Base-by-base conservation (phyloP, 1,140 invertebrate species). In the Nylanderia fulva region DNA sequence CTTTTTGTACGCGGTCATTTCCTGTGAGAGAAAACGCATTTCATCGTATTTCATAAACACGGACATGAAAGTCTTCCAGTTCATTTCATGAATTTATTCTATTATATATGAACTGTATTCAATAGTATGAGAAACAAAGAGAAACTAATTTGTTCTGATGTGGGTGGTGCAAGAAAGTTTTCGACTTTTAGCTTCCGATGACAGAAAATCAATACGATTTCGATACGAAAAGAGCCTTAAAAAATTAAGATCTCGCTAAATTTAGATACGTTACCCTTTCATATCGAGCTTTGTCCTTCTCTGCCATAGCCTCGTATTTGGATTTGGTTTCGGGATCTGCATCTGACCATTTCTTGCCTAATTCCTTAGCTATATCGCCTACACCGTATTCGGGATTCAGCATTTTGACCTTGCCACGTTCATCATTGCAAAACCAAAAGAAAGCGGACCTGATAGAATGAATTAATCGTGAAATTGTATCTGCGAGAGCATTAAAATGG, bases 351-450 rank as follows among this genome's bases (percentile, higher is more conserved):
- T 98, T 97, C 91, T 98, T 96, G 52, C 99, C 99, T 69, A 99
- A 96, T 95, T 99, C 99, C 95, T 99, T 99, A 86, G 99, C 99
- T 91, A 99, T 98, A 92, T 99, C 99, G 64, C 99, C 99, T 91
- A 99, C 99, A 72, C 98, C 97, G 93, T 97, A 98, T 93, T 99
- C 98, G 0, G 99, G 99, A 95, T 99, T 98, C 21, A 96, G 95
- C 87, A 97, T 97, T 94, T 99, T 99, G 27, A 99, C 98, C 92
- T 98, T 98, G 45, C 97, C 96, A 91, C 99, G 96, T 93, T 99
- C 99, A 91, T 99, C 99, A 95, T 99, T 99, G 94, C 98, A 99
- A 96, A 99, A 99, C 97, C 98, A 99, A 96, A 99, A 99, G 96
- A 99, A 99, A 63, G 99, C 99, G 85, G 99, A 99, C 91, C 98